Conservation (phyloP, 2,113 vertebrate species). For the Megaceryle maxima region DNA sequence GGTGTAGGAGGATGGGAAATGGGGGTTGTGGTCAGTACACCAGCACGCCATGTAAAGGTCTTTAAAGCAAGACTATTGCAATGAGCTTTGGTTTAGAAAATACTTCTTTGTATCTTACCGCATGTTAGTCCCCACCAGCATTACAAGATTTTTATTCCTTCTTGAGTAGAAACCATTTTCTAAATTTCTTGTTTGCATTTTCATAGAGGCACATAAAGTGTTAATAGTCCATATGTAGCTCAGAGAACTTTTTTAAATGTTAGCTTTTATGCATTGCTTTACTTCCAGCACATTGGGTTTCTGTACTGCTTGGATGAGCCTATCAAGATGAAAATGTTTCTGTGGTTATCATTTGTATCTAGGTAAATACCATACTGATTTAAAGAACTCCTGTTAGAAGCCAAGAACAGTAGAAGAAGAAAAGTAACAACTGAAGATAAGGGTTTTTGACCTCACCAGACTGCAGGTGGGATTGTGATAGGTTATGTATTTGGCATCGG, state of each 20-base stretch:
- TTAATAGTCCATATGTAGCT: neutral
- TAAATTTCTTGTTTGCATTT: neutral
- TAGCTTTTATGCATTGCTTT: neutral
- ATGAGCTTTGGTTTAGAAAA: neutral
- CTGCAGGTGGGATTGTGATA: neutral
- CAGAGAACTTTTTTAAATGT: neutral
- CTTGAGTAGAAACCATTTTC: neutral
- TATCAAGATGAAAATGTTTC: neutral
- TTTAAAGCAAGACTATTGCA: neutral
- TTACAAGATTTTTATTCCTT: neutral
- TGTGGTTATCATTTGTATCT: neutral
- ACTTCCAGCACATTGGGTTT: neutral
- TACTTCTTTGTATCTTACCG: rapidly evolving
- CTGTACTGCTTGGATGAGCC: neutral
- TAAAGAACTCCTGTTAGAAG: neutral
- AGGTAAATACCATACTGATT: neutral
- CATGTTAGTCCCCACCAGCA: neutral
- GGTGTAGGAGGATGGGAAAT: neutral
- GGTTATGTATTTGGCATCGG: neutral
- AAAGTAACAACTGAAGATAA: neutral
- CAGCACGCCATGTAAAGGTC: neutral
- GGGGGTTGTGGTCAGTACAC: neutral
- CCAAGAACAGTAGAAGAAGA: neutral
- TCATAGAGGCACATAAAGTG: neutral
- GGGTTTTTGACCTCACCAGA: neutral